Evolutionary conservation across 2,797 vertebrate genomes (phyloP), one percentile per base, ranked within the genome.

Genomic region (Calcarius lapponicus): DNA sequence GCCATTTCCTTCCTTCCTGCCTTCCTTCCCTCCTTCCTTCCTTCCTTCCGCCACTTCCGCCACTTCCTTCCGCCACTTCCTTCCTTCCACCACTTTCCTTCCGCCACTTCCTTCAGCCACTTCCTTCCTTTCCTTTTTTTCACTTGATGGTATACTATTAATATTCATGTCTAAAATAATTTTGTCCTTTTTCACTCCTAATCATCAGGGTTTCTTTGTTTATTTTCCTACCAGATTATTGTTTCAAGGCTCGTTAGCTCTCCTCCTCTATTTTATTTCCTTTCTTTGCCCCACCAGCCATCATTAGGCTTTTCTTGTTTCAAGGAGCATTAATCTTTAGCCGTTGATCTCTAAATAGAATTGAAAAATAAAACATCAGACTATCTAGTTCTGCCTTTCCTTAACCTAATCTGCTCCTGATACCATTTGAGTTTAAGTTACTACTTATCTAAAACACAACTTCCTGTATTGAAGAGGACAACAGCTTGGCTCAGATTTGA

Each of bases 401-500:
- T 82, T 87, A 40, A 75, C 60, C 25, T 70, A 43, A 79, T 79
- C 34, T 79, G 5, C 80, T 86, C 54, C 58, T 76, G 43, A 38
- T 56, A 43, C 10, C 11, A 36, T 81, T 76, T 76, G 32, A 60
- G 32, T 86, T 90, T 65, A 74, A 5, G 4, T 50, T 58, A 7
- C 13, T 56, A 36, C 36, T 43, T 28, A 80, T 72, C 83, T 86
- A 78, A 91, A 91, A 54, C 61, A 60, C 34, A 65, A 17, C 34
- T 86, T 83, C 54, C 22, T 79, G 7, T 62, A 28, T 17, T 62
- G 73, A 78, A 78, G 56, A 88, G 66, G 84, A 86, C 10, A 70
- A 51, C 50, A 69, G 13, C 22, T 86, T 88, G 94, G 79, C 67
- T 93, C 66, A 64, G 29, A 70, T 51, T 85, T 92, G 74, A 95